phyloP scores from a whole-genome alignment of 92 coral and sea anemone species.

The Bergia sp. region DNA sequence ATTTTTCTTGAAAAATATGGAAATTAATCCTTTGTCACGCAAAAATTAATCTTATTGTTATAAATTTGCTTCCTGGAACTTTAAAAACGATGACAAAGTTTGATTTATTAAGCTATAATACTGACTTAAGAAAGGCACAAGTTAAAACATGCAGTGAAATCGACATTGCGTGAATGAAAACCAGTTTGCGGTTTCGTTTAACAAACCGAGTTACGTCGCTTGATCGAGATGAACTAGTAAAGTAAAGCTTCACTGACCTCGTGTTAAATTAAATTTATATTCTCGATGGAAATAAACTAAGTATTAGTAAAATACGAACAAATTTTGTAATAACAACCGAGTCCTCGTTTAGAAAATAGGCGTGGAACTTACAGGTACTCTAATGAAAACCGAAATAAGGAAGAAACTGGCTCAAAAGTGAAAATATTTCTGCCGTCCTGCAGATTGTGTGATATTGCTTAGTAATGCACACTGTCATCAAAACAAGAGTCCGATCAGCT shows the following conservation, averaged over 20 bases:
- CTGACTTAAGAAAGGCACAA: neutral
- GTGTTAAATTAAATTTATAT: neutral
- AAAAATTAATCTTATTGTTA: neutral
- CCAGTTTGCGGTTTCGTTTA: neutral
- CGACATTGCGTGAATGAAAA: neutral
- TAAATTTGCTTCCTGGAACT: neutral
- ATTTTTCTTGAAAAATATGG: neutral
- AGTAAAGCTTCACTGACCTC: slow-evolving; percentile 13
- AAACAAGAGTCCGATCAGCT: neutral
- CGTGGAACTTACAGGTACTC: slow-evolving; percentile 44
- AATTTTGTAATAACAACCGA: neutral
- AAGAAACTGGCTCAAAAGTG: neutral
- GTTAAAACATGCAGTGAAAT: neutral
- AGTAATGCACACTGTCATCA: neutral
- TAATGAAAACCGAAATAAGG: slow-evolving; percentile 15
- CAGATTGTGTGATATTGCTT: slow-evolving; percentile 27
- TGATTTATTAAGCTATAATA: neutral
- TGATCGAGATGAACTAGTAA: neutral
- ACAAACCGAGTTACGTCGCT: neutral
- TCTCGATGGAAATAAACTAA: neutral
- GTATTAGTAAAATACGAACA: neutral
- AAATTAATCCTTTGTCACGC: neutral
- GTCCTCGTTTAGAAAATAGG: neutral
- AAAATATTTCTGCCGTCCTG: neutral
- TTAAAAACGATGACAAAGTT: neutral